Evolutionary conservation across 2,888 invertebrate genomes (phyloP).

Genomic region (Heteromyza rotundicornis): DNA sequence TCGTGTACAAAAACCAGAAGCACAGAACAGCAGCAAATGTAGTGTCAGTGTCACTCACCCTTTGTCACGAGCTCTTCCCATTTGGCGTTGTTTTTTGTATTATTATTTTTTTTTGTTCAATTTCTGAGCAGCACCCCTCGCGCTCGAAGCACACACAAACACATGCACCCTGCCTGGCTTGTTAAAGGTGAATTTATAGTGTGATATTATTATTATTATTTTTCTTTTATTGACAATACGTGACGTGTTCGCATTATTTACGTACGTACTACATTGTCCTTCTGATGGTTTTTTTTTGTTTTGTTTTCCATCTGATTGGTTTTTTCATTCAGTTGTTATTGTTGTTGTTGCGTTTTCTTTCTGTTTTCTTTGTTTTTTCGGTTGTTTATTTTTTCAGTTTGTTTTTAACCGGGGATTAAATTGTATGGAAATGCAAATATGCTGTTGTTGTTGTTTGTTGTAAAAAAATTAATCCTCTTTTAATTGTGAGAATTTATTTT

Average conservation of each 20-base stretch:
- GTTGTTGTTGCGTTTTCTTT: slow-evolving; percentile 13
- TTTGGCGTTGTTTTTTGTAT: background rate
- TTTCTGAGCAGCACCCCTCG: slow-evolving; percentile 28
- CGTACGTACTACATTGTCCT: slow-evolving; percentile 25
- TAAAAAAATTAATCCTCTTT: too few relatives aligned
- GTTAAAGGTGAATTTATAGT: slow-evolving; percentile 58
- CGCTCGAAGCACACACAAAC: background rate
- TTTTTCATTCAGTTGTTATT: slow-evolving; percentile 3
- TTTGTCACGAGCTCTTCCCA: too few relatives aligned
- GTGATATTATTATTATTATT: slow-evolving; percentile 58
- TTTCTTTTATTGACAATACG: slow-evolving; percentile 60
- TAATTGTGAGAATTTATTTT: too few relatives aligned
- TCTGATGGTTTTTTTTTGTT: slow-evolving; percentile 24
- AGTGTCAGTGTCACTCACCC: background rate
- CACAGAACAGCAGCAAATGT: too few relatives aligned
- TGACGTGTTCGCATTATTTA: slow-evolving; percentile 50
- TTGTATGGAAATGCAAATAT: too few relatives aligned
- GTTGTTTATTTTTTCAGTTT: slow-evolving; percentile 9
- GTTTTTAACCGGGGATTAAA: too few relatives aligned
- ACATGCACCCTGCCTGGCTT: slow-evolving; percentile 33
- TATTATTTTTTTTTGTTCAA: slow-evolving; percentile 31
- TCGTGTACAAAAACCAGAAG: too few relatives aligned
- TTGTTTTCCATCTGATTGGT: background rate
- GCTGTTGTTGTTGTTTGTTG: too few relatives aligned
- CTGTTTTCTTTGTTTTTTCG: background rate